Base-by-base conservation (phyloP, 2,113 vertebrate species). In the Podilymbus podiceps region DNA sequence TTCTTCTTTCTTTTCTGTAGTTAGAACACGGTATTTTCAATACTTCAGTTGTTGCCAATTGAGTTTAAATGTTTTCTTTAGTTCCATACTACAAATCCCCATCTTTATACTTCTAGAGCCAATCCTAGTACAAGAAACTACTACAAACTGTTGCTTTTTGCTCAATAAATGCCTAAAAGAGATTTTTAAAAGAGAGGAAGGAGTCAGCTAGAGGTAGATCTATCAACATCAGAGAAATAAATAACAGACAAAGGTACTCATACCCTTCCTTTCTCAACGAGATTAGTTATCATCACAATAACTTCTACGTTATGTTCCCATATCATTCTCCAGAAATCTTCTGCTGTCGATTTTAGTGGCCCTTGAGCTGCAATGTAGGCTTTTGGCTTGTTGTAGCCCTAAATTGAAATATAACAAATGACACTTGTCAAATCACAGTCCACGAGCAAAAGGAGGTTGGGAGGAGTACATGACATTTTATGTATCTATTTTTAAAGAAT, bases 241-340 rank as follows among this genome's bases (percentile, higher is more conserved):
- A 60, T 68, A 90, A 40, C 1, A 16, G 23, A 68, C 20, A 92
- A 90, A 44, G 11, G 58, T 58, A 69, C 74, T 96, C 98, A 93
- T 98, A 99, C 99, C 97, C 99, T 98, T 98, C 99, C 99, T 90
- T 99, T 99, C 97, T 99, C 99, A 96, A 99, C 96, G 12, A 99
- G 98, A 97, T 99, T 99, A 69, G 99, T 99, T 97, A 99, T 99
- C 99, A 99, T 99, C 85, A 99, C 98, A 50, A 99, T 98, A 76
- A 99, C 98, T 95, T 98, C 97, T 62, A 99, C 98, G 1, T 99
- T 99, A 89, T 99, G 99, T 94, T 99, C 99, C 99, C 99, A 99
- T 86, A 99, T 98, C 99, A 99, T 99, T 96, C 99, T 99, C 99
- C 99, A 99, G 98, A 99, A 99, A 95, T 99, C 99, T 96, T 98